Evolutionary conservation across 2,797 vertebrate genomes (phyloP), one percentile per base, ranked within the genome.

Genomic region (Denticeps clupeoides): DNA sequence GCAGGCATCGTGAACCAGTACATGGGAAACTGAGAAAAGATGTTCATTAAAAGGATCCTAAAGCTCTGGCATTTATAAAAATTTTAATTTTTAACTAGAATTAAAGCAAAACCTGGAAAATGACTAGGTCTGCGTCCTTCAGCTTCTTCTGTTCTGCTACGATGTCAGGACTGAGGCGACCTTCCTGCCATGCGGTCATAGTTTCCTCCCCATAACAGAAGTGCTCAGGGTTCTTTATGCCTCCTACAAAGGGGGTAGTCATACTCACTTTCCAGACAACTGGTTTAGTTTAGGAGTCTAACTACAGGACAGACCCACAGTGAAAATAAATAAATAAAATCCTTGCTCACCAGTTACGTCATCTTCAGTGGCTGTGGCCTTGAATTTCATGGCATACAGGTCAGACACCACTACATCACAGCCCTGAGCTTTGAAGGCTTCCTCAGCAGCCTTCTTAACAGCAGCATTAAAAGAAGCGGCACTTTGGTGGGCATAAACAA

Each of bases 1-100:
- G 86, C 89, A 21, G 89, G 89, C 57, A 90, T 59, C 7, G 68
- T 83, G 72, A 84, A 86, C 87, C 88, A 93, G 68, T 89, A 93
- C 64, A 91, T 77, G 15, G 88, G 88, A 56, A 93, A 93, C 87
- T 91, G 53, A 32, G 18, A 51, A 45, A 21, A 21, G 52, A 54
- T 31, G 2, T 6, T 1, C 5, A 15, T 24, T 3, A 7, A 13
- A 16, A 13, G 7, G 1, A 2, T 16, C 7, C 35, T 0, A 41
- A 10, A n/a, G 8, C 2, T 32, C 8, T 9, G 7, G 7, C 16
- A n/a, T 10, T 2, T 5, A 5, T 23, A 9, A 19, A 11, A 33
- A 13, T 23, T 19, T 22, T 2, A 2, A 22, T 13, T 26, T 4
- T 15, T 18, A 19, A 4, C 19, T 16, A 44, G 15, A 32, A 4